Evolutionary conservation across 2,888 invertebrate species (phyloP).

Genomic region (Rhyacophila evoluta): DNA sequence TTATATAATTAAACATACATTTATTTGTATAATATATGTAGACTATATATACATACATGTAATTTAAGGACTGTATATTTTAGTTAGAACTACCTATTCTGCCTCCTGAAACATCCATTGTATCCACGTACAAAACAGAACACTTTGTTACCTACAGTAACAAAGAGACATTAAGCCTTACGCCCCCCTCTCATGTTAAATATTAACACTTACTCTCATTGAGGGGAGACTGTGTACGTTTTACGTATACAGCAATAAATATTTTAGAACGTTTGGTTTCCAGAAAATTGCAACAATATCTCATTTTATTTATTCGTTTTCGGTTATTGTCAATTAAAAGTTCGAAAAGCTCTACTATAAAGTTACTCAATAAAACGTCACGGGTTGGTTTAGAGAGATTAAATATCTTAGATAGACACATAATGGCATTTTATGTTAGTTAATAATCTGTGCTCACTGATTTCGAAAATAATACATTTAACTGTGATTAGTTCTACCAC

Average conservation of each 20-base stretch:
- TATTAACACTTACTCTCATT: not conserved
- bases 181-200: not conserved
- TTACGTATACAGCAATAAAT: not conserved
- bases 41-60: too few relatives aligned
- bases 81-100: not conserved
- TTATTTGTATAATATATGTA: not conserved
- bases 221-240: not conserved
- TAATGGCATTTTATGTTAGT: too few relatives aligned
- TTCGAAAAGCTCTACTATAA: too few relatives aligned
- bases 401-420: too few relatives aligned
- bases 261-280: not conserved
- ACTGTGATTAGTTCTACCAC: too few relatives aligned
- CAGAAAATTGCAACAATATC: not conserved
- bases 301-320: not conserved
- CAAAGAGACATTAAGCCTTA: slow-evolving; percentile 38
- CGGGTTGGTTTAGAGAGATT: too few relatives aligned
- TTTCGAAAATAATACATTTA: too few relatives aligned
- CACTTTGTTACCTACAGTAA: slow-evolving; percentile 39
- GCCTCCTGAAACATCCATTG: slow-evolving; percentile 32
- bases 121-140: slow-evolving; percentile 37
- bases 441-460: too few relatives aligned
- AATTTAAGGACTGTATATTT: too few relatives aligned
- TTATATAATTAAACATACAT: not conserved
- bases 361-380: too few relatives aligned
- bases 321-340: not conserved